Evolutionary conservation across 2,797 vertebrate species (phyloP), one percentile per base, ranked within the genome.

Genomic region (Onychomys arenicola): DNA sequence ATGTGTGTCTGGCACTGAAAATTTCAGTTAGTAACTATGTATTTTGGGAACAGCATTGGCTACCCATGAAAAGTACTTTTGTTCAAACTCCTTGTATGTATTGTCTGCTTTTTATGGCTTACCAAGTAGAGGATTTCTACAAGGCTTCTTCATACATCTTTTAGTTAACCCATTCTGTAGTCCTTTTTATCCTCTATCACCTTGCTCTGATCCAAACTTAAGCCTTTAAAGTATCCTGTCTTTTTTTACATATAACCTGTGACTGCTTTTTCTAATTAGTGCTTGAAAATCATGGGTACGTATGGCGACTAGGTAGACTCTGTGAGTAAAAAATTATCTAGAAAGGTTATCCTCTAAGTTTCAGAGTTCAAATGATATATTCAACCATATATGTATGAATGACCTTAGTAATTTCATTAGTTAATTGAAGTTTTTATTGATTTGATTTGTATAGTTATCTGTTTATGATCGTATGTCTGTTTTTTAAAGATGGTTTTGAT

Each of bases 401-500:
- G 63, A 91, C 6, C 32, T 76, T 92, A n/a, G 13, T 23, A 2
- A 86, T 87, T 61, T 91, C 78, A 63, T 93, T 75, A 84, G 61
- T 61, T 91, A 85, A 95, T 88, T 91, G 90, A 55, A 37, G 27
- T 2, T 77, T 17, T 57, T 37, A 93, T 85, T 65, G 27, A 71
- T 90, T 65, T 63, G 82, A 93, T 67, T 95, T 73, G 71, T 73
- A 55, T 89, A 77, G 76, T 13, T 97, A 34, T 75, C 9, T 96
- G 2, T 0, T 71, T 97, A 73, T 80, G 29, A 57, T 95, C 7
- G n/a, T 63, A 1, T 90, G 65, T 97, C 55, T 97, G 6, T 65
- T 37, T 96, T 78, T 76, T 85, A 90, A 94, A 96, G 90, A 91
- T 16, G 96, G 4, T 46, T 93, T 9, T 86, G 4, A 78, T 91